Evolutionary conservation across 2,797 vertebrate genomes (phyloP).

Genomic region (Spheniscus humboldti): DNA sequence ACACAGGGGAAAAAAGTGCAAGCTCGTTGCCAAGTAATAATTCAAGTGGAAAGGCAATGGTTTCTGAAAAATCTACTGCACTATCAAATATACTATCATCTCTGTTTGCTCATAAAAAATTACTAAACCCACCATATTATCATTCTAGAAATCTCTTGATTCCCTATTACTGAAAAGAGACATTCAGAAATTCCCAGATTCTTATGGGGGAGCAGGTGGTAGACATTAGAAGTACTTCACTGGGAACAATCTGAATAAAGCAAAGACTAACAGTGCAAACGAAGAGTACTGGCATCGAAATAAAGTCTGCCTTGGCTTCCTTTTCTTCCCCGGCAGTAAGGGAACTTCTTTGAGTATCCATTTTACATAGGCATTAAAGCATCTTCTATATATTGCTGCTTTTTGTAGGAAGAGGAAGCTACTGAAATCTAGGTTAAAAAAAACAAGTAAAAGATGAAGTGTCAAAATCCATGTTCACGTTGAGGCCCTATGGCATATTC

Average conservation of each 20-base stretch:
- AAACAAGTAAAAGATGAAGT: background rate
- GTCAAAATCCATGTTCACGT: background rate
- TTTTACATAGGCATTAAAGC: background rate
- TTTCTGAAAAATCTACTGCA: background rate
- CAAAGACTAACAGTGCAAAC: background rate
- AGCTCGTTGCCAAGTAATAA: background rate
- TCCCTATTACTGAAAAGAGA: background rate
- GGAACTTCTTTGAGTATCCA: background rate
- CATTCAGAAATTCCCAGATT: background rate
- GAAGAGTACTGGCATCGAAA: background rate
- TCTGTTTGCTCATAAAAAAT: background rate
- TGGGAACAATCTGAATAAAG: background rate
- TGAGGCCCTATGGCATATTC: background rate
- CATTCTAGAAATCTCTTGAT: background rate
- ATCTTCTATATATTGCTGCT: background rate
- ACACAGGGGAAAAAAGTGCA: background rate
- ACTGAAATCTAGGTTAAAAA: background rate
- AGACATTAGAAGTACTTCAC: background rate
- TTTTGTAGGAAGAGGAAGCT: background rate
- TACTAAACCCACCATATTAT: background rate
- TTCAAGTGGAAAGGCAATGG: background rate
- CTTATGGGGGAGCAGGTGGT: background rate
- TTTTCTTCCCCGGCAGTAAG: background rate
- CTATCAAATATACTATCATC: background rate
- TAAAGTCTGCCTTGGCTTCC: background rate